Evolutionary conservation across 1,140 invertebrate genomes (phyloP), one percentile per base, ranked within the genome.

Genomic region (Eriosoma lanigerum): DNA sequence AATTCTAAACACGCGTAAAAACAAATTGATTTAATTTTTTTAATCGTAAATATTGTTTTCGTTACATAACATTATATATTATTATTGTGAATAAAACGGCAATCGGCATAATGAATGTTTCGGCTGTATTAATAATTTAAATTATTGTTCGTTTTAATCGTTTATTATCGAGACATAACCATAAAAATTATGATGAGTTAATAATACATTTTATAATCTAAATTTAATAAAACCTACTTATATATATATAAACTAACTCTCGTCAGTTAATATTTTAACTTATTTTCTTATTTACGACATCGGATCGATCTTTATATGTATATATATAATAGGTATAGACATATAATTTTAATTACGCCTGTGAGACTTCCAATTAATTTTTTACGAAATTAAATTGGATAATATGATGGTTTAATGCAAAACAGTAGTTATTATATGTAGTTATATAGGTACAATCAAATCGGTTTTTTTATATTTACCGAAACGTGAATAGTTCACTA

Each of bases 241-340:
- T n/a, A n/a, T n/a, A n/a, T n/a, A n/a, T n/a, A n/a, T n/a, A n/a
- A n/a, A n/a, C n/a, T 15, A 29, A 17, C 26, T 62, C 6, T 62
- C 19, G 19, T 62, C 60, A 13, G 15, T 62, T 62, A 29, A 32
- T 32, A 32, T 62, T 62, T 62, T 62, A 62, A 62, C 32, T 62
- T n/a, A n/a, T 32, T 62, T 62, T 62, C 29, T 62, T 62, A 62
- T 62, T 62, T 62, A 62, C 9, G 29, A 32, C 60, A 32, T 62
- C 17, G 29, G 32, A 62, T 38, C 32, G 32, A 8, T 38, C 3
- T 38, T n/a, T n/a, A n/a, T n/a, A n/a, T n/a, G n/a, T n/a, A n/a
- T n/a, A 8, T 8, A 38, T 38, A 38, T 4, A 3, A 8, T 8
- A 38, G 32, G 26, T 62, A 62, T 62, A 19, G 17, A 17, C n/a